phyloP scores from a whole-genome alignment of 2,797 vertebrate genomes.

The Steatocranus sp. region DNA sequence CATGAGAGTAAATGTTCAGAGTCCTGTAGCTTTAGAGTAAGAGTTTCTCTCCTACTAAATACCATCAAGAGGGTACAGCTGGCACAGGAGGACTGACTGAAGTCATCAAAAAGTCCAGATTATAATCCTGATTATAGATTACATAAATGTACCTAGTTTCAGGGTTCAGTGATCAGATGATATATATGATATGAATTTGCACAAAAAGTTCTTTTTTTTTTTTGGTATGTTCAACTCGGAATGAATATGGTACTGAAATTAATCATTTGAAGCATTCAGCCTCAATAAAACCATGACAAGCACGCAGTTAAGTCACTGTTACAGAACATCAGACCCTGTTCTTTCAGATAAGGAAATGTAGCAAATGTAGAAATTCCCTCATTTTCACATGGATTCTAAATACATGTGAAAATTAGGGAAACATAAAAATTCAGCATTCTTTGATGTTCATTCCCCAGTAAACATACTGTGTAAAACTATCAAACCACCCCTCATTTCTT shows the following conservation, averaged over 20 bases:
- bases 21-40: neutral
- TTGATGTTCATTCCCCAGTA: neutral
- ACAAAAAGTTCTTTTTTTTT: neutral
- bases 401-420: neutral
- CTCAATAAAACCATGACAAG: neutral
- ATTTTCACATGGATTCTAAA: neutral
- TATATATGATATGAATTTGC: neutral
- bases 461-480: neutral
- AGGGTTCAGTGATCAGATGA: neutral
- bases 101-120: neutral
- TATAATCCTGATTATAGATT: neutral
- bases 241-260: neutral
- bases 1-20: neutral
- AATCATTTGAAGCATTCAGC: neutral
- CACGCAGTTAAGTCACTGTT: neutral
- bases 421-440: neutral
- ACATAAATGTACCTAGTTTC: neutral
- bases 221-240: neutral
- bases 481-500: neutral
- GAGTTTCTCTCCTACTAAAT: neutral
- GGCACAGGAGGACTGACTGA: neutral
- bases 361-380: neutral
- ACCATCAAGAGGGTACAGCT: neutral
- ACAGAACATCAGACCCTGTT: neutral
- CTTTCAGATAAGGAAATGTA: neutral